Base-by-base conservation (phyloP, 2,888 invertebrate species). In the Ryuthela nishihirai region DNA sequence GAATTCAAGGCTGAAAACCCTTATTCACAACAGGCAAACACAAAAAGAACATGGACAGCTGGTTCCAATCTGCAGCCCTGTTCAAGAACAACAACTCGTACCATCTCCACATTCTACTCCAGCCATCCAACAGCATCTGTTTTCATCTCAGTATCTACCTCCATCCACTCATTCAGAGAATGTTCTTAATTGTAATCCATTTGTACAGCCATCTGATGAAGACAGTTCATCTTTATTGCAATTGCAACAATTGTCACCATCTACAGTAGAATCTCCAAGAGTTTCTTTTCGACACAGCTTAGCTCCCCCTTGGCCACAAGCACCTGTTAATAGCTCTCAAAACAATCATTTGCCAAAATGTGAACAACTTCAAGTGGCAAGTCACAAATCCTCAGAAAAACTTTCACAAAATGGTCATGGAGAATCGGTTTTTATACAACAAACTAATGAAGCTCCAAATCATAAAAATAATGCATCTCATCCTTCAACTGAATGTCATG, bases 21-120 rank as follows among this genome's bases (percentile, higher is more conserved):
- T 67, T 15, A 67, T 67, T n/a, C 67, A 67, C 32, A 64, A 56
- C 42, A 44, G 67, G 32, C 64, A 66, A 54, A 65, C 44, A 38
- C 65, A 65, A 43, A 67, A 66, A 53, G 64, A 65, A 23, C 55
- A 55, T 50, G 43, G 47, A 15, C 59, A 58, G 39, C 26, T 59
- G 12, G 48, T 60, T 23, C 54, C 61, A 18, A 50, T 61, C 20
- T 49, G 45, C 38, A 50, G 46, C 44, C 41, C 49, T 24, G 29
- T 45, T 29, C 49, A 49, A 39, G 60, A 60, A 29, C 20, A 49
- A 26, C 3, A 43, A 18, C 45, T 39, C 20, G 40, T 24, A 34
- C 26, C 54, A 34, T 15, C 32, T 32, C 38, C 56, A 40, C 32
- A 50, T 36, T 50, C 56, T 18, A 38, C 53, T 7, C 49, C 58